Evolutionary conservation across 2,113 vertebrate species (phyloP), one percentile per base, ranked within the genome.

Genomic region (Malurus alboscapulatus): DNA sequence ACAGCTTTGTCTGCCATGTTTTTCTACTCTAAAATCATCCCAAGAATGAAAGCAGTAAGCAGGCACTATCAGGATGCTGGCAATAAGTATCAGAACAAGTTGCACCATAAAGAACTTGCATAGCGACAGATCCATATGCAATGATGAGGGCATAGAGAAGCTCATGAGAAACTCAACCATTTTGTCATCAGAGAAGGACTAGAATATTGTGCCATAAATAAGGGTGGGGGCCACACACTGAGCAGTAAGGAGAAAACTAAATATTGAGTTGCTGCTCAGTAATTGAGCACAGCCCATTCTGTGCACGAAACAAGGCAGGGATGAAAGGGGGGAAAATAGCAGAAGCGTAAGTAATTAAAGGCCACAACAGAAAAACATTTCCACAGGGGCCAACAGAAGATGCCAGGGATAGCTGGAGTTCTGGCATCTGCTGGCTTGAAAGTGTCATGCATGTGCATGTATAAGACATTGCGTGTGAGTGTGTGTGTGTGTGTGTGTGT

Each of bases 161-260:
- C 48, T 74, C 51, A 17, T 10, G n/a, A 83, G 19, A 54, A 65
- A 93, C 92, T 85, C 12, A 80, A 74, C 40, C 5, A 27, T 89
- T 92, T 82, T 87, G 32, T 38, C 74, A 50, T 69, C 58, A 73
- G 81, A 79, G 42, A 29, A 73, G 40, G 47, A 40, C n/a, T 53
- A 83, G 55, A 94, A 77, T 71, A 59, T 55, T 58, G 47, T 62
- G 42, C 74, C 62, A 19, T 48, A 92, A 83, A 63, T 80, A 91
- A 77, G 66, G 10, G 51, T 44, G 77, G 59, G 25, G 55, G 74
- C 50, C 71, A 76, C 78, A 92, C 66, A 87, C 22, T 40, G 63
- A 92, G 63, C 59, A 83, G 72, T 12, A 87, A 77, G 59, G 71
- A 71, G 38, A 87, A 90, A 94, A 87, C 47, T 40, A 83, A 90